Evolutionary conservation across 2,113 vertebrate genomes (phyloP), one percentile per base, ranked within the genome.

Genomic region (Channa argus): DNA sequence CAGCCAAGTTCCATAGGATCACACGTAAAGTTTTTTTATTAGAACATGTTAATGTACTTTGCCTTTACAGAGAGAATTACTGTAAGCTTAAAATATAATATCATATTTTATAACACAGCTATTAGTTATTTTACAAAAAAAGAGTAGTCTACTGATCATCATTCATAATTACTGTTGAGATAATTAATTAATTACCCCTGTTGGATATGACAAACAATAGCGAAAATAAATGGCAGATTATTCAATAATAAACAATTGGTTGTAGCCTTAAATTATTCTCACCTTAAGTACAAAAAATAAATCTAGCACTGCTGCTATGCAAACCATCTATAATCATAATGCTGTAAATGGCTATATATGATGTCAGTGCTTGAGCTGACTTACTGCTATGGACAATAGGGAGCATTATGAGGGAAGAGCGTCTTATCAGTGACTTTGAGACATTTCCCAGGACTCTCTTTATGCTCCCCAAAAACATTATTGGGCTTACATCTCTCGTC

Each of bases 401-500:
- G 55, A 41, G 60, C 76, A 77, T 83, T 79, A 82, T 85, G 60
- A 72, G 46, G 36, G 41, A 41, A 54, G 36, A 77, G 69, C 45
- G 34, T 84, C 80, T 88, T 65, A 85, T 89, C 78, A 84, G 67
- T 89, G 85, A 88, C 83, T 91, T 79, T 74, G 65, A 88, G 83
- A 86, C 63, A 79, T 79, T 85, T 86, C 79, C 81, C 81, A 80
- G 80, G 85, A 85, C 60, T 79, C 72, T 83, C 69, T 86, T 83
- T 72, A 45, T 67, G 63, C 65, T 70, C 71, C 52, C 63, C 78
- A 84, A 76, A 78, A 78, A 81, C 78, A 72, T 49, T 56, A 84
- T 76, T 82, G 77, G 73, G 72, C 79, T 81, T 79, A 86, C 63
- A 83, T 83, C 56, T 61, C 68, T 64, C 7, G 45, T 85, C 33